Evolutionary conservation across 2,113 vertebrate species (phyloP), one percentile per base, ranked within the genome.

Genomic region (Callipepla californica): DNA sequence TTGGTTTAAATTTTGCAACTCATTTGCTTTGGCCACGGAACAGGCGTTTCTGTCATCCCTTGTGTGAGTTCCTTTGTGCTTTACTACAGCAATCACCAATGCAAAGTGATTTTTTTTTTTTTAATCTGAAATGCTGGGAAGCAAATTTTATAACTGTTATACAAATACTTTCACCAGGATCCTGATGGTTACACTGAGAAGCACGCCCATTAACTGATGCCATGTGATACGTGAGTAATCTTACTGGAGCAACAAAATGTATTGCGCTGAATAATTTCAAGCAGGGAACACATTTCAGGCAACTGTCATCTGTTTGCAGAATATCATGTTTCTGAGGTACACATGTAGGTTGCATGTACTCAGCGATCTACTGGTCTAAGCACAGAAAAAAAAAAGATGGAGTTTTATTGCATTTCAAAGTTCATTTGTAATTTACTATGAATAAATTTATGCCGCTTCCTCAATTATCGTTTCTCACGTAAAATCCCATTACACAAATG

Each of bases 1-100:
- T 94, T 96, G 80, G 73, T 81, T 96, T 82, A 90, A 62, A 79
- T 93, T 95, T 87, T 95, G 95, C 92, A 96, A 93, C 48, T 76
- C 44, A 18, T 81, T 91, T 96, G 85, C 85, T 90, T 74, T 93
- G 93, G 73, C 95, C 80, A 75, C 58, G 21, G 40, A 25, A 48
- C 23, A 0, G 1, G 12, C 25, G 73, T 85, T 80, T 66, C 44
- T 38, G 15, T 55, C 68, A 28, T 81, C 61, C 44, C 62, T 84
- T 86, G 62, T 74, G 51, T 28, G 28, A 87, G 50, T 90, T 78
- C 57, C 22, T 84, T 91, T 72, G 87, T 36, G 61, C 81, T 74
- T 23, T 44, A 32, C 76, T 53, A 50, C 55, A 65, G 66, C 44
- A 61, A 32, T 23, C 40, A 15, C 20, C 3, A 2, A 53, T 48